These are phyloP conservation scores for Drosophila pallidifrons DNA, from an alignment of 1,140 invertebrate species.

Conservation along the genomic window DNA sequence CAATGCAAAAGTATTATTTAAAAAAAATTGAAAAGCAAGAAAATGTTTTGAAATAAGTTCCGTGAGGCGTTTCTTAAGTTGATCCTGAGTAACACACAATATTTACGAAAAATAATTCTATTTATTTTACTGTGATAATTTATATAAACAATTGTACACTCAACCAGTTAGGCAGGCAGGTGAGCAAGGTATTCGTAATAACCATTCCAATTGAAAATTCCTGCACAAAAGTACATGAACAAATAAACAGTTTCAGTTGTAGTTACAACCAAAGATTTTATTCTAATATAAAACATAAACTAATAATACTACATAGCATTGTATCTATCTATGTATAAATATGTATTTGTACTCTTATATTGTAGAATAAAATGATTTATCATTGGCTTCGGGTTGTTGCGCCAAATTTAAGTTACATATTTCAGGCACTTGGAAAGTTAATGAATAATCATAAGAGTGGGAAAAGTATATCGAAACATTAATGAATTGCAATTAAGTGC, in stretches of 20 bases:
- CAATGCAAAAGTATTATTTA: constrained; percentile 51
- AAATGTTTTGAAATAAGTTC: constrained; percentile 4
- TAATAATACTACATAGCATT: constrained; percentile 18
- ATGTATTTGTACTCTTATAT: constrained; percentile 16
- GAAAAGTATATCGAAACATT: constrained; percentile 20
- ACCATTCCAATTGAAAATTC: constrained; percentile 7
- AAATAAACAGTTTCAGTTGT: constrained; percentile 67
- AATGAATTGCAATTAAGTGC: constrained; percentile 60
- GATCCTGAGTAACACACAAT: constrained; percentile 50
- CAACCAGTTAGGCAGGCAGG: constrained; percentile 7
- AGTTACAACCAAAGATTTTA: constrained; percentile 77
- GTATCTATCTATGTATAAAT: constrained; percentile 6
- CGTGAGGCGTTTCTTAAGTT: constrained; percentile 58
- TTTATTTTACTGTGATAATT: constrained; percentile 83
- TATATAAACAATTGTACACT: constrained; percentile 57
- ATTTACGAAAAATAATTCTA: constrained; percentile 58
- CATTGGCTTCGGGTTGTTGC: constrained; percentile 44
- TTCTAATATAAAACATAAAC: constrained; percentile 51
- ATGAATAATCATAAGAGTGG: constrained; percentile 11
- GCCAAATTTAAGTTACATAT: constrained; percentile 72
- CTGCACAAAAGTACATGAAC: constrained; percentile 58
- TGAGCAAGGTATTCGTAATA: constrained; percentile 30
- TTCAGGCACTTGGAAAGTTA: constrained; percentile 44
- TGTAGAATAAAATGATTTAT: constrained; percentile 13
- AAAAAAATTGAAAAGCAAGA: background rate